phyloP scores from a whole-genome alignment of 2,797 vertebrate genomes.

The Adelosebastes latens region DNA sequence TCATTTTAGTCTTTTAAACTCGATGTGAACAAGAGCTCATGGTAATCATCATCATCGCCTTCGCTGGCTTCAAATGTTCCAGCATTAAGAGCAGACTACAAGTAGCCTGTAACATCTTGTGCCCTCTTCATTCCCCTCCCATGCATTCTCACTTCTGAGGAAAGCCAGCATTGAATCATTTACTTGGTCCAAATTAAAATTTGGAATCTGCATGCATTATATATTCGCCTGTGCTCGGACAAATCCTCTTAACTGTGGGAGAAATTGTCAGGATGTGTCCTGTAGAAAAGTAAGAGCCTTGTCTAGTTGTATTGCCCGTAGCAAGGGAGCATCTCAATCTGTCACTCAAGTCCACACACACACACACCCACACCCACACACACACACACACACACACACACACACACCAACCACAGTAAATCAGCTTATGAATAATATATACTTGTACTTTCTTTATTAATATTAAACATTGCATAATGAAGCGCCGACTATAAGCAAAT shows the following conservation, averaged over 20 bases:
- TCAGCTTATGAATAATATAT: constrained; percentile 87
- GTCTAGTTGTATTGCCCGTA: constrained; percentile 77
- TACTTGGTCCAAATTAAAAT: constrained; percentile 83
- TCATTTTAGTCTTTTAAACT: neutral
- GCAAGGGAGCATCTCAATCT: constrained; percentile 80
- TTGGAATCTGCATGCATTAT: constrained; percentile 83
- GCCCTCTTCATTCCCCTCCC: constrained; percentile 13
- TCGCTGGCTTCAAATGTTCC: neutral
- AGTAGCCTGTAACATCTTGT: constrained; percentile 35
- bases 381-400: constrained; percentile 28
- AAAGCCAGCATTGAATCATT: constrained; percentile 86
- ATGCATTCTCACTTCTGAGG: constrained; percentile 53
- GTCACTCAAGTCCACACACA: constrained; percentile 70
- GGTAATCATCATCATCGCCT: neutral
- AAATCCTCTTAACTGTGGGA: constrained; percentile 84
- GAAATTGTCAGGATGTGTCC: constrained; percentile 83
- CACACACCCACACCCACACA: constrained; percentile 36
- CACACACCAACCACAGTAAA: constrained; percentile 66
- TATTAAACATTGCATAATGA: constrained; percentile 83
- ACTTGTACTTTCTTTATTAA: constrained; percentile 83
- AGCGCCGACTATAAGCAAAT: constrained; percentile 77
- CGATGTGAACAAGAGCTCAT: neutral
- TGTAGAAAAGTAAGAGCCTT: constrained; percentile 76
- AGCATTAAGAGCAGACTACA: constrained; percentile 2
- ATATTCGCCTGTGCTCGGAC: constrained; percentile 85